Evolutionary conservation across 2,888 invertebrate species (phyloP).

Genomic region (Campopleginae sp.): DNA sequence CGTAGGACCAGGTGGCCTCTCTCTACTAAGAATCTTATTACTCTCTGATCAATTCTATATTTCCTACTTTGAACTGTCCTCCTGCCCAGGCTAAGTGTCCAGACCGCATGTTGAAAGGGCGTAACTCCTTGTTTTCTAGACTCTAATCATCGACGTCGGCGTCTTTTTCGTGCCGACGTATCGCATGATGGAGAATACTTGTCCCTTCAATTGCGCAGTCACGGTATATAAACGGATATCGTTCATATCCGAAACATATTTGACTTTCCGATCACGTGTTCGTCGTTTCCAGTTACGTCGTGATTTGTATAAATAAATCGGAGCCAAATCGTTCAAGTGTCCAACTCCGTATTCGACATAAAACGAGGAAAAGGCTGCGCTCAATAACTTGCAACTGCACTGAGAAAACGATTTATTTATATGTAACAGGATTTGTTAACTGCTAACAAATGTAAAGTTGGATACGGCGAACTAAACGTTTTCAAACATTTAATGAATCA

Average conservation of each 20-base stretch:
- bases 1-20: conserved; percentile 66
- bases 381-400: not conserved
- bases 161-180: not conserved
- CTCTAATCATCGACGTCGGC: not conserved
- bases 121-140: not conserved
- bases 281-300: conserved; percentile 54
- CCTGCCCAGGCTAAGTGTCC: not conserved
- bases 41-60: conserved; percentile 64
- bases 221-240: conserved; percentile 21
- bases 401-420: no score
- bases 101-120: not conserved
- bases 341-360: conserved; percentile 14
- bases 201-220: not conserved
- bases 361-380: conserved; percentile 6
- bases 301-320: conserved; percentile 64
- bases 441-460: no score
- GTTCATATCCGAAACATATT: conserved; percentile 45
- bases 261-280: conserved; percentile 52
- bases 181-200: conserved; percentile 22
- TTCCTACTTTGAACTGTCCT: conserved; percentile 44
- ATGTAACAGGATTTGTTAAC: no score
- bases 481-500: no score
- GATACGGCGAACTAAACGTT: no score
- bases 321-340: conserved; percentile 32
- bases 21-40: conserved; percentile 68